A percentile compares a stretch with the other conserved stretches of the same genome.
Evolutionary conservation across 2,797 vertebrate species (phyloP).

Genomic region (Pseudochromis fuscus): DNA sequence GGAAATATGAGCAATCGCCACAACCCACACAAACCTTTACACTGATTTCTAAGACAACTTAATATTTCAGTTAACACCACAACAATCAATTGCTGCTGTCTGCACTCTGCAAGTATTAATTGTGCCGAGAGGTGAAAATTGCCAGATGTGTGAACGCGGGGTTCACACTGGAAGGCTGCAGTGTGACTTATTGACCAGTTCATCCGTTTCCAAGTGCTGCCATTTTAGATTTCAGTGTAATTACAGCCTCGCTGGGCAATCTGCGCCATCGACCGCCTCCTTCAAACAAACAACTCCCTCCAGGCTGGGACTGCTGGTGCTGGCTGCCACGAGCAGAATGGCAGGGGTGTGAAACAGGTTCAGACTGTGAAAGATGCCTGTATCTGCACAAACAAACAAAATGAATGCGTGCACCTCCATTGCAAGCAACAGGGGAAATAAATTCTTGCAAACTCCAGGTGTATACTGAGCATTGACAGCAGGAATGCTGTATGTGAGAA

Average conservation of each 20-base stretch:
- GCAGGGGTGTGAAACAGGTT: conserved; percentile 50
- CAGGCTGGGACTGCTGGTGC: conserved; percentile 42
- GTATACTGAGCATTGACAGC: neutral
- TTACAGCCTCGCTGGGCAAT: conserved; percentile 82
- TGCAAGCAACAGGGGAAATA: conserved; percentile 23
- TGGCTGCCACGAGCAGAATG: conserved; percentile 38
- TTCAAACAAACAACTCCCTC: conserved; percentile 76
- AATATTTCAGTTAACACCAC: conserved; percentile 55
- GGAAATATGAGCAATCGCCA: conserved; percentile 41
- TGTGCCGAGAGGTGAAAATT: conserved; percentile 75
- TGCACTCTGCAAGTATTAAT: conserved; percentile 83
- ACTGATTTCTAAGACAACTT: conserved; percentile 57
- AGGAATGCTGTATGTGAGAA: conserved; percentile 6
- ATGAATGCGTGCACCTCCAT: conserved; percentile 1
- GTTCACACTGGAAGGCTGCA: conserved; percentile 53
- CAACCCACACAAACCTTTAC: conserved; percentile 25
- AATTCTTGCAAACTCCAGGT: conserved; percentile 6
- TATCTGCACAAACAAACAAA: conserved; percentile 41
- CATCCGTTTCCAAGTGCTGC: conserved; percentile 74
- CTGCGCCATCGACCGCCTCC: conserved; percentile 76
- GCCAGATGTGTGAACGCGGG: conserved; percentile 66
- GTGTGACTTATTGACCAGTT: conserved; percentile 81
- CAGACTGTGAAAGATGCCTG: conserved; percentile 43
- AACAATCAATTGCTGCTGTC: conserved; percentile 75
- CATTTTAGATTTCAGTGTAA: conserved; percentile 86